Percentiles rank a stretch among this genome's conserved stretches.
Evolutionary conservation across 1,140 invertebrate species (phyloP).

Genomic region (Oedothorax gibbosus): DNA sequence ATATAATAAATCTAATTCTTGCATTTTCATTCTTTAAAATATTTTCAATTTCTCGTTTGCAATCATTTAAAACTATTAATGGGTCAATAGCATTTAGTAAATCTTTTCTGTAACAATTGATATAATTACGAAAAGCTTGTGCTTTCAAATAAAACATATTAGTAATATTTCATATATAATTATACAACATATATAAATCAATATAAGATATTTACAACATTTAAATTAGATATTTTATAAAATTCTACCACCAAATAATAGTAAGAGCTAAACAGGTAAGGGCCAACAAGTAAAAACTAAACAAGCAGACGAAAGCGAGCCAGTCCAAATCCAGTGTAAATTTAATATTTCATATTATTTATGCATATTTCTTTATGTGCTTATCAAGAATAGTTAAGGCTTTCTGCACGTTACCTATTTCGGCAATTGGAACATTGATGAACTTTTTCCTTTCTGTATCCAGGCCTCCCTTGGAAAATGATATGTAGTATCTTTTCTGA

Average conservation of each 20-base stretch:
- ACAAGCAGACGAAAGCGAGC: not conserved
- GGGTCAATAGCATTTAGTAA: not conserved
- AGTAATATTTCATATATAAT: not conserved
- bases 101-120: not conserved
- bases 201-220: not conserved
- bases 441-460: not conserved
- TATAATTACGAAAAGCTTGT: not conserved
- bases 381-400: not conserved
- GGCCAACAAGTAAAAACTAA: too few relatives aligned
- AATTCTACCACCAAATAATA: not conserved
- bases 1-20: constrained; percentile 10
- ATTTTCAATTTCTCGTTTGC: constrained; percentile 3
- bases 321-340: not conserved
- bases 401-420: not conserved
- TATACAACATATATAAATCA: not conserved
- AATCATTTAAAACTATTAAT: constrained; percentile 5
- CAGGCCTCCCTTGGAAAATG: not conserved
- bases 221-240: not conserved
- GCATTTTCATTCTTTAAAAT: constrained; percentile 12
- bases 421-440: not conserved
- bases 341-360: not conserved
- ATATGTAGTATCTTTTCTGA: not conserved
- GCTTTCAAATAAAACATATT: not conserved
- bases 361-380: constrained; percentile 5
- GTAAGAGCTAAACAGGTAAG: not conserved